Conservation (phyloP, 2,888 invertebrate species). For the Yponomeuta plumbellus region DNA sequence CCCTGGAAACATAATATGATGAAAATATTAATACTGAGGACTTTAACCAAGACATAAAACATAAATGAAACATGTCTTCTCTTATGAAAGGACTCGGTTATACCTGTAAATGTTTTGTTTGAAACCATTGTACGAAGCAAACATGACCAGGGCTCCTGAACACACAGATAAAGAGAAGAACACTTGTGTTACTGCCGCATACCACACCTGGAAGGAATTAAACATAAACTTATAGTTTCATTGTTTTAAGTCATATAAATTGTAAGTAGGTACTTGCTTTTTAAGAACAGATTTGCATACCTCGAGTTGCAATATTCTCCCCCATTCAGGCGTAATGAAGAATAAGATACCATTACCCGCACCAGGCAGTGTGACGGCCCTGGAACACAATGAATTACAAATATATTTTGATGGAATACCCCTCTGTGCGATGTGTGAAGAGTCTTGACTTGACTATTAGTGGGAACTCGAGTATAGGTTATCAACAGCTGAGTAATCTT, state of each 20-base stretch:
- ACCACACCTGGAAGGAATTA: constrained; percentile 80
- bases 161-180: constrained; percentile 87
- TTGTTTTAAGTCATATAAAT: too few species aligned
- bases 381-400: constrained; percentile 30
- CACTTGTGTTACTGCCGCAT: constrained; percentile 86
- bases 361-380: constrained; percentile 81
- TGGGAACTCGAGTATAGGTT: too few species aligned
- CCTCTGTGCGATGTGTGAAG: too few species aligned
- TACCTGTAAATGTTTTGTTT: constrained; percentile 83
- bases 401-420: neutral
- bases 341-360: constrained; percentile 84
- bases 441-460: too few species aligned
- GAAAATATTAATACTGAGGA: neutral
- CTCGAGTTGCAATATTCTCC: constrained; percentile 80
- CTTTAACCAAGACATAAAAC: too few species aligned
- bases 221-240: neutral
- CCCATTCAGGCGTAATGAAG: constrained; percentile 88
- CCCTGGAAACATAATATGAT: constrained; percentile 63
- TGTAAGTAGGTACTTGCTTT: too few species aligned
- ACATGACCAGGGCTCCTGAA: constrained; percentile 87
- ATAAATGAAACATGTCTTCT: neutral
- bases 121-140: constrained; percentile 85
- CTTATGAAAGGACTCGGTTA: constrained; percentile 18
- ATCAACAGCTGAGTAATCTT: too few species aligned
- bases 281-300: too few species aligned